Conservation (phyloP, 2,113 vertebrate species). For the Thalassarche chlororhynchos region DNA sequence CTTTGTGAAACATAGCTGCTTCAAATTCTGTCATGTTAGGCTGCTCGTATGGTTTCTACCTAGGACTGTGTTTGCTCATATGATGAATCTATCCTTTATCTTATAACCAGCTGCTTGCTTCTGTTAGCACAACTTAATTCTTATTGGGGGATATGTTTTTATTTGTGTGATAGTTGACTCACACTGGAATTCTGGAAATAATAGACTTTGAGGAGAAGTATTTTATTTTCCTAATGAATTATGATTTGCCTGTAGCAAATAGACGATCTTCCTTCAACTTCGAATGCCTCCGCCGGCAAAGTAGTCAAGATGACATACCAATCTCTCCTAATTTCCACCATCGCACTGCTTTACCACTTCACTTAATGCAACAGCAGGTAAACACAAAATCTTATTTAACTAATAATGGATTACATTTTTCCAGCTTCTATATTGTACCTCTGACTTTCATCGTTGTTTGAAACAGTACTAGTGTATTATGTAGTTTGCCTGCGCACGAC, state of each 20-base stretch:
- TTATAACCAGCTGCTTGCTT: not conserved
- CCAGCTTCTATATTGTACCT: not conserved
- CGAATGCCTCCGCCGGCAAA: conserved; percentile 96
- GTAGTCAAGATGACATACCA: conserved; percentile 91
- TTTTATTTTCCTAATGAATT: not conserved
- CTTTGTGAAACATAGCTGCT: not conserved
- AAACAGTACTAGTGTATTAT: not conserved
- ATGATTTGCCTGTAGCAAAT: conserved; percentile 77
- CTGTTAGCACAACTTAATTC: not conserved
- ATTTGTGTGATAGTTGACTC: not conserved
- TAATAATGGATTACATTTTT: not conserved
- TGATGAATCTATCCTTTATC: not conserved
- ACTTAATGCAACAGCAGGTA: conserved; percentile 99
- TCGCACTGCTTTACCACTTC: conserved; percentile 92
- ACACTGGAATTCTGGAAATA: not conserved
- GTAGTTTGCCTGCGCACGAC: not conserved
- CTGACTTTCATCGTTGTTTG: not conserved
- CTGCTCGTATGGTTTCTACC: not conserved
- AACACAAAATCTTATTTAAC: not conserved
- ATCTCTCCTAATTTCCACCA: conserved; percentile 81
- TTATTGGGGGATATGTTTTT: not conserved
- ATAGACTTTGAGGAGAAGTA: not conserved
- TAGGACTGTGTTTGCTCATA: not conserved
- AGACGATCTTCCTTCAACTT: conserved; percentile 97
- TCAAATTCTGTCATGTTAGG: not conserved